Percentiles rank a stretch among this genome's conserved stretches.
Evolutionary conservation across 2,888 invertebrate species (phyloP).

Genomic region (Lycaena phlaeas): DNA sequence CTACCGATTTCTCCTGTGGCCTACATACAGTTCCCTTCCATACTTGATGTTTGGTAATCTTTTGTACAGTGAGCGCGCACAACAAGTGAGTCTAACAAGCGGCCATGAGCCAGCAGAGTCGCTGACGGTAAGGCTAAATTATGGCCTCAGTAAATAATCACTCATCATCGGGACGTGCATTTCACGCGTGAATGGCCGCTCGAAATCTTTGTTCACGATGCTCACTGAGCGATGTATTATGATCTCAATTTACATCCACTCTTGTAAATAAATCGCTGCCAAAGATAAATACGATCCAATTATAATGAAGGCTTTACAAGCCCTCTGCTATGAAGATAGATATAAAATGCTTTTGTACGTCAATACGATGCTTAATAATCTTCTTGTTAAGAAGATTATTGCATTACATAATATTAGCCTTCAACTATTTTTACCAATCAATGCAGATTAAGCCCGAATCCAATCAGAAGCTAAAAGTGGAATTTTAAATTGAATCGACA

Average conservation of each 20-base stretch:
- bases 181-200: constrained; percentile 28
- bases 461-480: no score
- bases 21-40: constrained; percentile 27
- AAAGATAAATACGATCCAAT: neutral
- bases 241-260: constrained; percentile 6
- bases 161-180: constrained; percentile 33
- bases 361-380: no score
- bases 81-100: constrained; percentile 70
- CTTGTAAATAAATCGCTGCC: constrained; percentile 1
- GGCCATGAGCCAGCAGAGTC: constrained; percentile 43
- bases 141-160: constrained; percentile 54
- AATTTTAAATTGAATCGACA: no score
- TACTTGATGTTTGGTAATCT: constrained; percentile 31
- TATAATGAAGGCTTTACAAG: no score
- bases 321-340: no score
- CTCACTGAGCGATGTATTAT: constrained; percentile 5
- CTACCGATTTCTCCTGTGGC: no score
- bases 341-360: no score
- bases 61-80: constrained; percentile 44
- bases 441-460: no score
- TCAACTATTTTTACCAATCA: no score
- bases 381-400: no score
- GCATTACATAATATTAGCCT: no score
- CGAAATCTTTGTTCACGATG: constrained; percentile 15
- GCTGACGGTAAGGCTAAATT: constrained; percentile 61